Conservation (phyloP, 1,140 invertebrate species). For the Chymomyza costata region DNA sequence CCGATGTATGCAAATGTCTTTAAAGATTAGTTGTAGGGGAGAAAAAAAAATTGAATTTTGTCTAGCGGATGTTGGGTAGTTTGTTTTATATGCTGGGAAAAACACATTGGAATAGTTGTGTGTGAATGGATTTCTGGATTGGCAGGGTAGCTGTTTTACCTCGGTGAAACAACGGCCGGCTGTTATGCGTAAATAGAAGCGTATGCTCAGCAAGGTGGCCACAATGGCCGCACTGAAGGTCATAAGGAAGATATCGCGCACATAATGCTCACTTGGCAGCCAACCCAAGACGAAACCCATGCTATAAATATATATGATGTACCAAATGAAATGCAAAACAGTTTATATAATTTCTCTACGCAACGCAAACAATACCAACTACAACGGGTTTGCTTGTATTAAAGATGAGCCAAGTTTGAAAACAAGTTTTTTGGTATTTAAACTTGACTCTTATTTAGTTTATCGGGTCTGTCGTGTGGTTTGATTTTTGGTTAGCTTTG, state of each 20-base stretch:
- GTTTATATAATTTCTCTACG: slow-evolving; percentile 47
- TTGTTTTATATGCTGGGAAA: slow-evolving; percentile 11
- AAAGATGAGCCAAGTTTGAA: no score
- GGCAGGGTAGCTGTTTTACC: slow-evolving; percentile 48
- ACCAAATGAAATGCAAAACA: slow-evolving; percentile 51
- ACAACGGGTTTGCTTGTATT: slow-evolving; percentile 7
- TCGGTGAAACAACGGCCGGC: slow-evolving; percentile 69
- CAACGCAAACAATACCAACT: slow-evolving; percentile 16
- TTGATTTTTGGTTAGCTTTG: no score
- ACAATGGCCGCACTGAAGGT: slow-evolving; percentile 52
- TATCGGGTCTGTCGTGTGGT: slow-evolving; percentile 24
- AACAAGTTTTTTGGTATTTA: slow-evolving; percentile 47
- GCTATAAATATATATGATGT: slow-evolving; percentile 53
- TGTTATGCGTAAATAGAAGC: slow-evolving; percentile 72
- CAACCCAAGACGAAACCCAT: slow-evolving; percentile 67
- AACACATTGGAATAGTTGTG: background rate
- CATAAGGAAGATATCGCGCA: slow-evolving; percentile 56
- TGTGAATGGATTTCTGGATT: slow-evolving; percentile 1
- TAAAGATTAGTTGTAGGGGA: no score
- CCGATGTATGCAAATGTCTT: no score
- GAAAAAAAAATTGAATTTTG: no score
- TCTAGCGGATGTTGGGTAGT: no score
- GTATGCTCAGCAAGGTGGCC: slow-evolving; percentile 67
- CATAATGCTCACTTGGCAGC: slow-evolving; percentile 66
- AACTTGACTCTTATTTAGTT: slow-evolving; percentile 18